phyloP scores from a whole-genome alignment of 2,113 vertebrate species.

The Ciconia maguari region DNA sequence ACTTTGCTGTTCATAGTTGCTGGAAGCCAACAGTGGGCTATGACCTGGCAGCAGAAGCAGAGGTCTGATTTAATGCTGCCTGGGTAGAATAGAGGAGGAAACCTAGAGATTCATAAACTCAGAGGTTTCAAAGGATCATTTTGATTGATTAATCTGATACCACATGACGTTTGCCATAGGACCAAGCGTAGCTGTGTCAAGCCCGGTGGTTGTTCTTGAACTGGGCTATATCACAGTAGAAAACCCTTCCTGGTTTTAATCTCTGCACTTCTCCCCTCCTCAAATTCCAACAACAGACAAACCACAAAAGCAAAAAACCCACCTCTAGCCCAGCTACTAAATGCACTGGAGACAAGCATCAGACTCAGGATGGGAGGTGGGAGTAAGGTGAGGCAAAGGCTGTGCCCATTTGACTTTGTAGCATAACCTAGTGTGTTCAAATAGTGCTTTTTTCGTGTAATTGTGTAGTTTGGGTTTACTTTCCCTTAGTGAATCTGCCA shows the following conservation, averaged over 20 bases:
- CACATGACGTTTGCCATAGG: rapidly evolving
- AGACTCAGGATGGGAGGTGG: not conserved
- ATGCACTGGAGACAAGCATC: not conserved
- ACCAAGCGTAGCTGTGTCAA: not conserved
- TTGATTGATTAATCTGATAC: not conserved
- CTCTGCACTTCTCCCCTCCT: not conserved
- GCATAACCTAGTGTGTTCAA: not conserved
- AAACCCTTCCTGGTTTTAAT: not conserved
- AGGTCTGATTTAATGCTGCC: not conserved
- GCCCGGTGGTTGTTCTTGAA: not conserved
- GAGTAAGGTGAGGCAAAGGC: not conserved
- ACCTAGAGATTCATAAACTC: too few species aligned
- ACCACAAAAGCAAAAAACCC: not conserved
- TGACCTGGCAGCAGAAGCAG: not conserved
- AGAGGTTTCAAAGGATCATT: not conserved
- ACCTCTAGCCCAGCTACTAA: not conserved
- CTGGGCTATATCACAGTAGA: not conserved
- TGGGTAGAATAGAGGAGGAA: not conserved
- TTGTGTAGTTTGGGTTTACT: not conserved
- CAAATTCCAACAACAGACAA: not conserved
- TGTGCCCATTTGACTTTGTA: rapidly evolving
- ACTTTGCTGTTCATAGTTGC: not conserved
- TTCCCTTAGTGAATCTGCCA: not conserved
- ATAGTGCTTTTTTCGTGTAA: not conserved
- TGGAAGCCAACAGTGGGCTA: not conserved